phyloP scores from a whole-genome alignment of 2,888 invertebrate genomes.

The Apamea crenata region DNA sequence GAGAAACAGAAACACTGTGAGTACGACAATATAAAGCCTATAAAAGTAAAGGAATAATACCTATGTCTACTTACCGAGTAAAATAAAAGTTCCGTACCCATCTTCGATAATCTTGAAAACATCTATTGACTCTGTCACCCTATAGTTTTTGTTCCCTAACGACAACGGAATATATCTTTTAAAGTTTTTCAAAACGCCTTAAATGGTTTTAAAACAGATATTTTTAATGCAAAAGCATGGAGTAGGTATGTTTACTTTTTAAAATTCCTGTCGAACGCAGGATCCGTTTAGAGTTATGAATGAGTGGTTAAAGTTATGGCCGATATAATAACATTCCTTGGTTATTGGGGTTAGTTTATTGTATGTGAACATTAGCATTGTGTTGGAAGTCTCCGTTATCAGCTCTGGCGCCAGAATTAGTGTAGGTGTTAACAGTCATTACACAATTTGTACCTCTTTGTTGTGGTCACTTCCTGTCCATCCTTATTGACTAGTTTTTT shows the following conservation, averaged over 20 bases:
- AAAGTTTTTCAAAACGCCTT: constrained; percentile 30
- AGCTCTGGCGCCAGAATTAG: constrained; percentile 74
- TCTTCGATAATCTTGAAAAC: constrained; percentile 5
- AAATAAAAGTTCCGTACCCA: constrained; percentile 6
- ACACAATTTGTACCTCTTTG: constrained; percentile 45
- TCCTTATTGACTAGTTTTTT: constrained; percentile 12
- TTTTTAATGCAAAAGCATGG: constrained; percentile 60
- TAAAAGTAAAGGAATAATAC: neutral
- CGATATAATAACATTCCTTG: constrained; percentile 70
- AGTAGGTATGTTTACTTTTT: constrained; percentile 74
- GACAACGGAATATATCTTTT: constrained; percentile 17
- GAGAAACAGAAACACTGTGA: neutral
- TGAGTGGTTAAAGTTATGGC: constrained; percentile 69
- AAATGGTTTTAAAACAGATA: constrained; percentile 51
- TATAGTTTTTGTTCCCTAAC: constrained; percentile 16
- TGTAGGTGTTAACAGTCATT: constrained; percentile 52
- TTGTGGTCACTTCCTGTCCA: constrained; percentile 49
- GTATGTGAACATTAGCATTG: constrained; percentile 73
- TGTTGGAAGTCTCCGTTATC: constrained; percentile 69
- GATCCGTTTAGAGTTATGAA: constrained; percentile 76
- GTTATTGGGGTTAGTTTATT: constrained; percentile 80
- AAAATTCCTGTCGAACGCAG: constrained; percentile 70
- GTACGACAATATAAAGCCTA: neutral
- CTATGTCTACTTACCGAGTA: neutral
- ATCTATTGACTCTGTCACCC: constrained; percentile 36